Evolutionary conservation across 2,888 invertebrate species (phyloP), one percentile per base, ranked within the genome.

Genomic region (Timema cristinae): DNA sequence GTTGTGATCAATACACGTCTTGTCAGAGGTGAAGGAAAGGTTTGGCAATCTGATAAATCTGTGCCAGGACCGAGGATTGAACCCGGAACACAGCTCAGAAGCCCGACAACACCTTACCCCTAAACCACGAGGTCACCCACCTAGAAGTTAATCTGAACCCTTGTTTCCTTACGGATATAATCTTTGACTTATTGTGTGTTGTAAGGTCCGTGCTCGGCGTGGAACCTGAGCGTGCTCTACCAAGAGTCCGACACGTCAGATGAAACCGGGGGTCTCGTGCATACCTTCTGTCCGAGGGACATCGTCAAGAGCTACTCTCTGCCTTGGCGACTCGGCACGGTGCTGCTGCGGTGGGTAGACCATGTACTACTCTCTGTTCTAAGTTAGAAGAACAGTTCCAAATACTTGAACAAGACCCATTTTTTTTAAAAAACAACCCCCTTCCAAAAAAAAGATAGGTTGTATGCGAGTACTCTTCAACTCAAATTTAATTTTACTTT

Each of bases 191-290:
- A 0, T 51, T 8, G 15, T n/a, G 51, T 16, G 10, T 75, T 78
- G 80, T 76, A 77, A 82, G 80, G 90, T 79, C 89, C 90, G 11
- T 91, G 91, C 79, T 87, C 87, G 68, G 89, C 90, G 56, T 91
- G 91, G 91, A 91, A 91, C 81, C 87, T 91, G 77, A 89, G 89
- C 71, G 84, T 91, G 75, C 90, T 90, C 81, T 89, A 90, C 80
- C 90, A 89, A 84, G 85, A 86, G 72, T 77, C 80, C n/a, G 85
- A 87, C 67, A 75, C 74, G 32, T 80, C 79, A 1, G 82, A 83
- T 69, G 79, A 80, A 13, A 86, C 87, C 6, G 90, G 90, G 68
- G 86, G 86, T 74, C 83, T 88, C 73, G 81, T 91, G 66, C 86
- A 89, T 79, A 89, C 89, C 70, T 91, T 91, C 84, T 91, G 91